Percentiles rank a stretch among this genome's conserved stretches.
These are phyloP conservation scores for Chelon auratus DNA, from an alignment of 2,797 vertebrate genomes.

Conservation along the genomic window DNA sequence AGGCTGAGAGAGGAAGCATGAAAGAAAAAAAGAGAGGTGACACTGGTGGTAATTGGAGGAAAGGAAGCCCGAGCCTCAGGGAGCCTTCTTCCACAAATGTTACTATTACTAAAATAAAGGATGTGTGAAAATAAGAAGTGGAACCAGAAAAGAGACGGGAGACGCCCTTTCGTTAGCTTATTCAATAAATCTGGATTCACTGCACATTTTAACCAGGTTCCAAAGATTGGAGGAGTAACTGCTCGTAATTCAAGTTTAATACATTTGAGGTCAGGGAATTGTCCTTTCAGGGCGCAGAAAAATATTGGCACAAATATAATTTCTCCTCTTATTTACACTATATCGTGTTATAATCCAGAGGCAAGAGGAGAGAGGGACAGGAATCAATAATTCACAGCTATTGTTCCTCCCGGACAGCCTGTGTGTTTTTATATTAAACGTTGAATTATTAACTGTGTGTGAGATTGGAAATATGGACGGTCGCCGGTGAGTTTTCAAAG, in stretches of 20 bases:
- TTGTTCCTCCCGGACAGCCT: constrained; percentile 74
- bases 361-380: constrained; percentile 39
- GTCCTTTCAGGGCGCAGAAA: constrained; percentile 35
- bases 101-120: constrained; percentile 37
- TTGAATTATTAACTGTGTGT: constrained; percentile 83
- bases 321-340: constrained; percentile 59
- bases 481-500: constrained; percentile 21
- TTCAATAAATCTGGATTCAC: constrained; percentile 37
- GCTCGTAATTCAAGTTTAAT: constrained; percentile 42
- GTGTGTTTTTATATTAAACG: constrained; percentile 84
- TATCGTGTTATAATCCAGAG: constrained; percentile 56
- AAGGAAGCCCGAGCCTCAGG: constrained; percentile 59
- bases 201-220: constrained; percentile 25
- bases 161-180: constrained; percentile 28
- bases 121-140: constrained; percentile 42
- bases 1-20: constrained; percentile 28
- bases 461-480: constrained; percentile 67
- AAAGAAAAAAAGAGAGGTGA: constrained; percentile 67
- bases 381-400: constrained; percentile 84
- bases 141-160: constrained; percentile 9
- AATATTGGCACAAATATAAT: constrained; percentile 61
- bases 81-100: constrained; percentile 41
- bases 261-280: constrained; percentile 37
- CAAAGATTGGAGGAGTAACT: constrained; percentile 32
- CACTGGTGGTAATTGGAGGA: constrained; percentile 80